These are phyloP conservation scores for Microchirus variegatus DNA, from an alignment of 2,797 vertebrate species.

Conservation along the genomic window DNA sequence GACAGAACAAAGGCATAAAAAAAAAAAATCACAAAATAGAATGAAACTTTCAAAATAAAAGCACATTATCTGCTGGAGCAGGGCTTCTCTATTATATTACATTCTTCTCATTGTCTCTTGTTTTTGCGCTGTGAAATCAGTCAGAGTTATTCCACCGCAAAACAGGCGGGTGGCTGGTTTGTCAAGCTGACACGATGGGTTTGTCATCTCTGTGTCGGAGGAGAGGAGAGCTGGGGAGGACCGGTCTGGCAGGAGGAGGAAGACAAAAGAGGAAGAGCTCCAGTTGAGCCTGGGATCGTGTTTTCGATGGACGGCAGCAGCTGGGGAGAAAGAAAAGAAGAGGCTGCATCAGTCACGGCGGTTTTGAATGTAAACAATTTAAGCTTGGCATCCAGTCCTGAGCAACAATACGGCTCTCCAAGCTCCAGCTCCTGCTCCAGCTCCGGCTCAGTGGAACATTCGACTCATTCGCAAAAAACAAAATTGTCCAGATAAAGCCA, in stretches of 20 bases:
- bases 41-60: constrained; percentile 50
- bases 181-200: constrained; percentile 32
- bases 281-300: constrained; percentile 47
- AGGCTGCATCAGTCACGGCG: constrained; percentile 65
- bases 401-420: constrained; percentile 27
- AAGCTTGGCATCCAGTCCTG: constrained; percentile 49
- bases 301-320: constrained; percentile 68
- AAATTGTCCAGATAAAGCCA: constrained; percentile 25
- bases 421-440: background rate
- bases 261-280: constrained; percentile 50
- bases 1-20: constrained; percentile 38
- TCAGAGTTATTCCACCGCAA: constrained; percentile 51
- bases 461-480: constrained; percentile 57
- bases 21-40: constrained; percentile 40
- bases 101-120: constrained; percentile 72
- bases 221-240: constrained; percentile 30
- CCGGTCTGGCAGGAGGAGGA: constrained; percentile 34
- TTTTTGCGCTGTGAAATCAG: constrained; percentile 59
- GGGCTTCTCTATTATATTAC: constrained; percentile 76
- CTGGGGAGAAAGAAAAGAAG: constrained; percentile 53
- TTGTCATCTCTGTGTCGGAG: constrained; percentile 35
- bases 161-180: constrained; percentile 38
- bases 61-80: constrained; percentile 61
- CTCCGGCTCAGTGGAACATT: constrained; percentile 48
- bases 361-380: constrained; percentile 66